These are phyloP conservation scores for Sitodiplosis mosellana DNA, from an alignment of 1,140 invertebrate genomes.

Conservation along the genomic window DNA sequence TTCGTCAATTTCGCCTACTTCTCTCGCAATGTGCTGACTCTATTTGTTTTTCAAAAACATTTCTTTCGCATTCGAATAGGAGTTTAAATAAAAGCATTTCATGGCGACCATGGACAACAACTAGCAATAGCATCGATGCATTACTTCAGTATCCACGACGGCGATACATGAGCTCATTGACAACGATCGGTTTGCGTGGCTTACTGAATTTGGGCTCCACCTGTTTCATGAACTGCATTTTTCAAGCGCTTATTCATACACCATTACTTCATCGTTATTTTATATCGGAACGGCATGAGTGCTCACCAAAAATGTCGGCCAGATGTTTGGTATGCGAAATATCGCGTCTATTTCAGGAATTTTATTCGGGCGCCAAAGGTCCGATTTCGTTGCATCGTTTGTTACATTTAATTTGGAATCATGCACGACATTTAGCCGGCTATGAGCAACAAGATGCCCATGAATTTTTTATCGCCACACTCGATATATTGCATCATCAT, in stretches of 20 bases:
- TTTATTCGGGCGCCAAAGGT: slow-evolving; percentile 77
- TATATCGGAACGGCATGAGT: slow-evolving; percentile 77
- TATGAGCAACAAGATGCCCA: slow-evolving; percentile 98
- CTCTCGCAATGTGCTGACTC: too few relatives aligned
- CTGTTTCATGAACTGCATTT: slow-evolving; percentile 97
- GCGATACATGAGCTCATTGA: slow-evolving; percentile 57
- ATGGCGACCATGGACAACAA: slow-evolving; percentile 64
- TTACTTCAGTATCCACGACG: slow-evolving; percentile 54
- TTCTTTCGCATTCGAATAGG: slow-evolving; percentile 16
- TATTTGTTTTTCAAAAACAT: slow-evolving; percentile 17
- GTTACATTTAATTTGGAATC: slow-evolving; percentile 90
- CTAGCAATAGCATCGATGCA: slow-evolving; percentile 47
- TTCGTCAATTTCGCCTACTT: neutral
- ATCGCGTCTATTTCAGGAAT: slow-evolving; percentile 71
- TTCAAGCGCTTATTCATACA: slow-evolving; percentile 80
- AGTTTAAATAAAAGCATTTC: slow-evolving; percentile 46
- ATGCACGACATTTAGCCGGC: slow-evolving; percentile 84
- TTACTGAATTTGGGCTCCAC: slow-evolving; percentile 95
- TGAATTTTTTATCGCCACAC: slow-evolving; percentile 92
- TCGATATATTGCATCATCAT: slow-evolving; percentile 68
- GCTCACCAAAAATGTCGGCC: slow-evolving; percentile 40
- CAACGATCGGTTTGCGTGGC: slow-evolving; percentile 76
- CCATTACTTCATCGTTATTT: slow-evolving; percentile 90
- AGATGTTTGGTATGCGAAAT: slow-evolving; percentile 89
- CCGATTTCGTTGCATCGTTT: slow-evolving; percentile 77